phyloP scores from a whole-genome alignment of 2,113 vertebrate genomes.

The Alethe diademata region DNA sequence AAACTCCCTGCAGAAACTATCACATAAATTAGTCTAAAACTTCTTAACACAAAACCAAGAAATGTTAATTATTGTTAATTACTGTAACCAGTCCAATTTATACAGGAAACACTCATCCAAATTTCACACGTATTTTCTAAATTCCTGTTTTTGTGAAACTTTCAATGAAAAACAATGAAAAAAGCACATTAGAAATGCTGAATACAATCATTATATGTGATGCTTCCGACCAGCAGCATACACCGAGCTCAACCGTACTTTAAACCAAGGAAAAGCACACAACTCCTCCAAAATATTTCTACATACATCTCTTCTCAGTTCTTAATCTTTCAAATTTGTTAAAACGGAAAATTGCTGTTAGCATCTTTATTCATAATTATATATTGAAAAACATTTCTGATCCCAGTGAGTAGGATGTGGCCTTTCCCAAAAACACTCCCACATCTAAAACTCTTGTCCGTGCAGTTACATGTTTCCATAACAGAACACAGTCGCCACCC shows the following conservation, averaged over 20 bases:
- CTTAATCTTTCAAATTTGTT: background rate
- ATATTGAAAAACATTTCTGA: background rate
- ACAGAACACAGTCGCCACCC: background rate
- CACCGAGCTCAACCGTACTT: background rate
- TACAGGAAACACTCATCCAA: background rate
- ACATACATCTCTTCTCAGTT: background rate
- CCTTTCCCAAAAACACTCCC: background rate
- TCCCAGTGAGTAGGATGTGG: background rate
- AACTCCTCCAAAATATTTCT: background rate
- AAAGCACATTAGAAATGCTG: background rate
- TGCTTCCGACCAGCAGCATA: background rate
- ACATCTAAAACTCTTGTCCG: background rate
- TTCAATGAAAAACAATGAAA: background rate
- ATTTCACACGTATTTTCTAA: background rate
- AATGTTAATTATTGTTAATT: background rate
- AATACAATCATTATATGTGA: background rate
- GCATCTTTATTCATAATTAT: background rate
- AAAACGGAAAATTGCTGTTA: background rate
- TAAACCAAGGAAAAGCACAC: background rate
- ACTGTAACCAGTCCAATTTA: background rate
- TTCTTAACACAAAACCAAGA: background rate
- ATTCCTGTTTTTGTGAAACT: background rate
- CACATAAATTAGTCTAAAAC: background rate
- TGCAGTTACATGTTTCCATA: background rate
- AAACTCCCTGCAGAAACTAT: background rate